These are phyloP conservation scores for Hybognathus amarus DNA, from an alignment of 2,797 vertebrate genomes.

Conservation along the genomic window DNA sequence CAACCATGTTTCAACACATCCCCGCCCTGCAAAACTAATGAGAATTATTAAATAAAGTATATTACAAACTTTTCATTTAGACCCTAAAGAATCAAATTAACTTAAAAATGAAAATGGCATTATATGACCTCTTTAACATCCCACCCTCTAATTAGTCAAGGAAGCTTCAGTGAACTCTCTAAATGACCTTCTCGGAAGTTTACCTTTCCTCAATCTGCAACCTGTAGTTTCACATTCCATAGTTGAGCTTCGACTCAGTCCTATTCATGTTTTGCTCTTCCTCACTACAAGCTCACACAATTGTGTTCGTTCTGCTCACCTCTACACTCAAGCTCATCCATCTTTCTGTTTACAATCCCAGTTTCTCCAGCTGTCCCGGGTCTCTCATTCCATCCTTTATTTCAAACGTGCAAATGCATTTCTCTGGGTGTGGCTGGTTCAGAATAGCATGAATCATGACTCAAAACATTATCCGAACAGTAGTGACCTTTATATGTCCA, in stretches of 20 bases:
- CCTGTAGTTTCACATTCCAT: constrained; percentile 16
- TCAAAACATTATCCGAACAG: not conserved
- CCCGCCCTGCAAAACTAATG: too few relatives aligned
- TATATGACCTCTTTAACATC: not conserved
- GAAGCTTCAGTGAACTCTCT: not conserved
- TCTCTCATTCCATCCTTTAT: not conserved
- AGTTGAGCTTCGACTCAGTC: not conserved
- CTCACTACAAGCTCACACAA: not conserved
- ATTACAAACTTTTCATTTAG: too few relatives aligned
- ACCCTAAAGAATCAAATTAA: too few relatives aligned
- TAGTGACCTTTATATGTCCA: not conserved
- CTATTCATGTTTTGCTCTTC: not conserved
- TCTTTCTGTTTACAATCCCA: not conserved
- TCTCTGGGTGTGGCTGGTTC: not conserved
- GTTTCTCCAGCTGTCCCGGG: not conserved
- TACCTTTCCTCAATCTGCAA: constrained; percentile 24
- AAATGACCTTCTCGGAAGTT: constrained; percentile 20
- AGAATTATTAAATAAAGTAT: too few relatives aligned
- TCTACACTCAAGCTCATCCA: not conserved
- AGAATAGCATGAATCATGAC: not conserved
- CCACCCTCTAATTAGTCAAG: not conserved
- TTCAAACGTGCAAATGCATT: not conserved
- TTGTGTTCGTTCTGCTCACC: not conserved
- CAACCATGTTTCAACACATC: too few relatives aligned
- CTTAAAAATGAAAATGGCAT: too few relatives aligned